Percentiles rank a stretch among this genome's conserved stretches.
phyloP scores from a whole-genome alignment of 2,888 invertebrate species.

The Oscheius sp. region DNA sequence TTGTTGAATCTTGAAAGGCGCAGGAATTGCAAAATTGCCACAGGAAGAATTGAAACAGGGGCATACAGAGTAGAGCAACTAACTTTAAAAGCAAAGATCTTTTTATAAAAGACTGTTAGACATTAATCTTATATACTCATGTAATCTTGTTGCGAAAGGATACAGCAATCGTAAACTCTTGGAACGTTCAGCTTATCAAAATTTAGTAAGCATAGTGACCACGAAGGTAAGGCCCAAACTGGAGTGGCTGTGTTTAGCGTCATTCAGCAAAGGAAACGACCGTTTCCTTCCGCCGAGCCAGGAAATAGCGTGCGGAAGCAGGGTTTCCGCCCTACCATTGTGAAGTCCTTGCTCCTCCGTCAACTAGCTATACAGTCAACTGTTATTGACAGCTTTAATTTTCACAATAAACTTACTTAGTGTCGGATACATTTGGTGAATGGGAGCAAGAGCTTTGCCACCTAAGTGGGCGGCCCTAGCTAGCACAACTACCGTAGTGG shows the following conservation, averaged over 20 bases:
- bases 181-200: too few relatives aligned
- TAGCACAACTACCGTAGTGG: constrained; percentile 27
- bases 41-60: too few relatives aligned
- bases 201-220: constrained; percentile 8
- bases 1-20: too few relatives aligned
- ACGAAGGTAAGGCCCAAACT: constrained; percentile 18
- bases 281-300: constrained; percentile 43
- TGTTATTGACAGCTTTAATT: background rate
- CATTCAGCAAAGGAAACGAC: constrained; percentile 32
- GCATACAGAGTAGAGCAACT: too few relatives aligned
- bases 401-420: constrained; percentile 28
- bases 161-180: too few relatives aligned
- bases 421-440: constrained; percentile 34
- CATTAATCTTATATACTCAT: too few relatives aligned
- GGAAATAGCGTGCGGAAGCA: constrained; percentile 59
- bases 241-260: constrained; percentile 19
- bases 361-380: background rate
- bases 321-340: constrained; percentile 50
- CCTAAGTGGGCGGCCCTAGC: constrained; percentile 27
- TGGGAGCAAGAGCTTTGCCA: constrained; percentile 19
- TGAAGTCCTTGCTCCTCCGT: constrained; percentile 15
- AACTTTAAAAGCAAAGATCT: too few relatives aligned
- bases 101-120: too few relatives aligned
- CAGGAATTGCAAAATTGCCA: too few relatives aligned
- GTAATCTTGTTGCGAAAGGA: too few relatives aligned